phyloP scores from a whole-genome alignment of 2,797 vertebrate genomes.

The Melanotaenia maccullochi region DNA sequence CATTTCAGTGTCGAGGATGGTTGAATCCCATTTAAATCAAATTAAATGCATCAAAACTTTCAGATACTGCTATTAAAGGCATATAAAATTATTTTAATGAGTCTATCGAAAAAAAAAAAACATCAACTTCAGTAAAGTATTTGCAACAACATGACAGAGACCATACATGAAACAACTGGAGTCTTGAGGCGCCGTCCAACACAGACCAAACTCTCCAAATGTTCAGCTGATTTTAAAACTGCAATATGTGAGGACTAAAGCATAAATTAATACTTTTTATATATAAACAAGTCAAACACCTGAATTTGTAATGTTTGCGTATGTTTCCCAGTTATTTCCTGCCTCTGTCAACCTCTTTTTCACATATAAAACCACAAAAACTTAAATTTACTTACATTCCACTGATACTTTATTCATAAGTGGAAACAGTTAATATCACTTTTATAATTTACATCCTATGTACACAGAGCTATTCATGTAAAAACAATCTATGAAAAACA shows the following conservation, averaged over 20 bases:
- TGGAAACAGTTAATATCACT: neutral
- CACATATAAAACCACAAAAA: neutral
- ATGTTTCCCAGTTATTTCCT: neutral
- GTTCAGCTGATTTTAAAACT: constrained; percentile 1
- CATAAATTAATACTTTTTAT: neutral
- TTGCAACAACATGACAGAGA: neutral
- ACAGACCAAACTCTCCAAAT: neutral
- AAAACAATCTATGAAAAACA: too few species aligned
- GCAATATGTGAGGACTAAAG: neutral
- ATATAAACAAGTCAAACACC: neutral
- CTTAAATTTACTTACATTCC: too few species aligned
- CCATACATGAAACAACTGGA: neutral
- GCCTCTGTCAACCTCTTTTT: neutral
- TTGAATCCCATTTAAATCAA: constrained; percentile 14
- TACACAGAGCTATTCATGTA: too few species aligned
- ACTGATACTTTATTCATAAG: neutral
- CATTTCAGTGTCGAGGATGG: constrained; percentile 9
- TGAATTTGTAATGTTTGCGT: neutral
- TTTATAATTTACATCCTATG: neutral
- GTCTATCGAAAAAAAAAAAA: neutral
- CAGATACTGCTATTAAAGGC: neutral
- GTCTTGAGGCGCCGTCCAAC: neutral
- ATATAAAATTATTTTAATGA: neutral
- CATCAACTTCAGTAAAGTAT: neutral
- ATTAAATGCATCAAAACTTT: neutral